Base-by-base conservation (phyloP, 2,888 invertebrate genomes). In the Fabriciana adippe region DNA sequence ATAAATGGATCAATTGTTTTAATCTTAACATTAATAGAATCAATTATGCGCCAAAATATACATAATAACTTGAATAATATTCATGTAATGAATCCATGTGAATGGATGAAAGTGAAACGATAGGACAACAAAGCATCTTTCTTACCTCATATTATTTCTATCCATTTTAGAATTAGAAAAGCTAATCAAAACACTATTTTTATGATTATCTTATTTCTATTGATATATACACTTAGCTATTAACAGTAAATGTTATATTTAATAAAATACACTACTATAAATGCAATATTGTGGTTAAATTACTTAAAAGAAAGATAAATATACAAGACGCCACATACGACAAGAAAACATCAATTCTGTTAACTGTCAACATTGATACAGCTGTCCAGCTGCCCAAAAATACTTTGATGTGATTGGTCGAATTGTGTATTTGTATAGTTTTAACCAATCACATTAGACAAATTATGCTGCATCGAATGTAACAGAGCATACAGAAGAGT, bases 221-320 rank as follows among this genome's bases (percentile, higher is more conserved):
- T 51, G 71, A 74, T 75, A 78, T 71, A 64, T 72, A 76, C 73
- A 78, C 79, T 63, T 74, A 77, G 77, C 21, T 72, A 68, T 65
- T 60, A 64, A 70, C 78, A 76, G 78, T 81, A 80, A 73, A 70
- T 75, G 73, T 83, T 81, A 65, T 67, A 78, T 78, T 83, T 85
- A 82, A 78, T 64, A 69, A 71, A 68, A 63, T 59, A 61, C 61
- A 31, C 74, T 84, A 80, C 79, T 48, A 79, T 79, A 80, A 80
- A 82, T 82, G 82, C 81, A 79, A 82, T 78, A 72, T 69, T 76
- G 78, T 81, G 35, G 48, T 68, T 67, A 80, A 83, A 84, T 81
- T 81, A 78, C 79, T 79, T 82, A 84, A 82, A 83, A 79, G 78
- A 84, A 83, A 85, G 82, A 85, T 85, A 88, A 86, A 87, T 84